Evolutionary conservation across 2,888 invertebrate genomes (phyloP), one percentile per base, ranked within the genome.

Genomic region (Nezara viridula): DNA sequence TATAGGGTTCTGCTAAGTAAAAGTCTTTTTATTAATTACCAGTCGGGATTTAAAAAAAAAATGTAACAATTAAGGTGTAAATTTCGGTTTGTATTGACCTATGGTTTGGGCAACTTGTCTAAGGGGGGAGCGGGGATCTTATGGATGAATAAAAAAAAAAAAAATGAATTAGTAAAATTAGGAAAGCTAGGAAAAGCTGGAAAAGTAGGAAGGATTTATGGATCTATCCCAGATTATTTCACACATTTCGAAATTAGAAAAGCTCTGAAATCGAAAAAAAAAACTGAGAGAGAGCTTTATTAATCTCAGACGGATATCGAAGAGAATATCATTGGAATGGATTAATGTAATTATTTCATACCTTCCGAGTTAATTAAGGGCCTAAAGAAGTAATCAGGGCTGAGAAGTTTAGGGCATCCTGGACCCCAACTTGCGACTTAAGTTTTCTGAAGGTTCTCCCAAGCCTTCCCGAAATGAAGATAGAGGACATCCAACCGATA

Each of bases 341-440:
- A 12, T 37, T 73, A 73, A 73, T 37, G 66, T 73, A 37, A 73
- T 73, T 73, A 73, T 73, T 73, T 73, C 32, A 37, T 73, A 73
- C 66, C 32, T 73, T 37, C 66, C 9, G 66, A 73, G 37, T 37
- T 73, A 73, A 73, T 73, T 73, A 73, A 37, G 66, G 37, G 10
- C 66, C 66, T 73, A 19, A 73, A 73, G 66, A 73, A 73, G 66
- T 73, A 73, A 73, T 73, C 66, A 21, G 19, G 3, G 66, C 32
- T 9, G 66, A 73, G 37, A 37, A 73, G 32, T 73, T 73, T 19
- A 37, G 21, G 37, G 37, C 66, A 19, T 21, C 66, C 37, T 73
- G 19, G 32, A 10, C 37, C 37, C 66, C 16, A 9, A 32, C 19
- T 37, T 37, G 60, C 7, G 32, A 19, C 32, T 73, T 0, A 73